Evolutionary conservation across 2,888 invertebrate genomes (phyloP).

Genomic region (Aradus depressus): DNA sequence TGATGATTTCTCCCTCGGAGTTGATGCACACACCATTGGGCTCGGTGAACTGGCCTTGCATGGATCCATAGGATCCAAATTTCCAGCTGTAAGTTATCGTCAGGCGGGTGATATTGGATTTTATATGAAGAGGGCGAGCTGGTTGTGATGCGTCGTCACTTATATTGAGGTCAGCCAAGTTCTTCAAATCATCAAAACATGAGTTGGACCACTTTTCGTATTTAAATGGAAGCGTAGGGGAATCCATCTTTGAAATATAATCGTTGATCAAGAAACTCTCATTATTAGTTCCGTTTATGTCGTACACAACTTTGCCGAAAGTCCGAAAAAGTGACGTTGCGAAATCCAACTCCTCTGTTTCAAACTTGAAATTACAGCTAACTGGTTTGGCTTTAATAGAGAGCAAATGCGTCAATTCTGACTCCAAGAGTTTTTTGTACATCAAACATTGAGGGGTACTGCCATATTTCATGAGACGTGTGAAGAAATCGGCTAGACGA

Average conservation of each 20-base stretch:
- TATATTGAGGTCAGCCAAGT: conserved; percentile 62
- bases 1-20: conserved; percentile 97
- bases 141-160: conserved; percentile 76
- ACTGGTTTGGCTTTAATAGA: conserved; percentile 73
- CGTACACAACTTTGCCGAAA: conserved; percentile 68
- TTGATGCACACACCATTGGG: conserved; percentile 99
- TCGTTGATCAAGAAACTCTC: conserved; percentile 5
- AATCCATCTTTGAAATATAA: conserved; percentile 49
- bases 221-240: conserved; percentile 54
- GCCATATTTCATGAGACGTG: conserved; percentile 79
- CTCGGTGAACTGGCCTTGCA: conserved; percentile 98
- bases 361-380: conserved; percentile 84
- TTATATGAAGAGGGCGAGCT: conserved; percentile 83
- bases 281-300: conserved; percentile 15
- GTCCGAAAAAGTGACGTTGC: conserved; percentile 90
- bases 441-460: conserved; percentile 79
- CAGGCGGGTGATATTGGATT: conserved; percentile 94
- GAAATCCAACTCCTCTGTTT: conserved; percentile 93
- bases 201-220: conserved; percentile 22
- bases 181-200: conserved; percentile 21
- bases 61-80: conserved; percentile 97
- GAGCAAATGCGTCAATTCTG: conserved; percentile 71
- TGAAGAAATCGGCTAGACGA: conserved; percentile 85
- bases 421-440: conserved; percentile 86
- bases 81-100: conserved; percentile 99